Base-by-base conservation (phyloP, 2,888 invertebrate species). In the Clusia tigrina region DNA sequence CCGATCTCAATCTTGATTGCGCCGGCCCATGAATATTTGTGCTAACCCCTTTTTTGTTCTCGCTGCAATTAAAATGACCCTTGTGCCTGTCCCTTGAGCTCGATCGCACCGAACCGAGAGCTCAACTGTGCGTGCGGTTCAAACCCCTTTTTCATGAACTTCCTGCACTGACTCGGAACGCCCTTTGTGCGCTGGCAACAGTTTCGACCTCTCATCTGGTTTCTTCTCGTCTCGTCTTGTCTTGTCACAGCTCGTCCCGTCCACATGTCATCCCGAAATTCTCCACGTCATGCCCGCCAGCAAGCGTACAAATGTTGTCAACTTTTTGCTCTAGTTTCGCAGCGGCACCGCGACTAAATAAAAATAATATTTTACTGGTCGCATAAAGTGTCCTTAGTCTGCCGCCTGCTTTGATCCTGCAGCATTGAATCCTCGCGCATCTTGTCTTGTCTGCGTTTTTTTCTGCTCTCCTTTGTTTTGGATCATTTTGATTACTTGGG, bases 171-270 rank as follows among this genome's bases (percentile, higher is more conserved):
- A 48, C 55, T 63, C 63, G 68, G 67, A 2, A 17, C 42, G 42
- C 12, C 76, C 72, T 74, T 74, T 76, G 76, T 74, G 73, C 73
- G 71, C 76, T 69, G 65, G 54, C 67, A 70, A 70, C 48, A 18
- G 5, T 15, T 48, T 48, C n/a, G 42, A 6, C 12, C 12, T 74
- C 74, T 74, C 64, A 73, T 73, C 42, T 42, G 42, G 42, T 15
- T 17, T 42, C 10, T 42, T 10, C n/a, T 42, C 3, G 3, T 12
- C 42, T 48, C 10, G 15, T 22, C 48, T 42, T 9, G 3, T 42
- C 42, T 42, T 42, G 42, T 17, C 9, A 17, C n/a, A 42, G 9
- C 72, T 76, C 73, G 71, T 63, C 65, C 60, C 55, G 65, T 66
- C 69, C 5, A 38, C 20, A 56, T 37, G 24, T 56, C 56, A 56